phyloP scores from a whole-genome alignment of 35 echinoderm and acorn worm species.

The Diadema setosum region DNA sequence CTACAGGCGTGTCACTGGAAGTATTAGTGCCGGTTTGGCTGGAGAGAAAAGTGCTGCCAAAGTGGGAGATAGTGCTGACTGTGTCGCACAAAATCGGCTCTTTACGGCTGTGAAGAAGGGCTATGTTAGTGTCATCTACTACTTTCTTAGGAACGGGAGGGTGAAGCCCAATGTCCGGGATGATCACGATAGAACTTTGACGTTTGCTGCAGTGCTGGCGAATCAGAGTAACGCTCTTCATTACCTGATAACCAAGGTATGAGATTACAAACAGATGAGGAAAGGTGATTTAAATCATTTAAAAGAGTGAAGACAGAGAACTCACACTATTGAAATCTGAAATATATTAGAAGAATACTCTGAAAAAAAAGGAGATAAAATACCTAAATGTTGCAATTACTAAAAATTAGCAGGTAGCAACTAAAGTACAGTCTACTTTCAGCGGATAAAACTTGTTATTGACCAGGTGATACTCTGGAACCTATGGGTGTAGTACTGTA shows the following conservation, averaged over 20 bases:
- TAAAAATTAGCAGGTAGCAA: no score
- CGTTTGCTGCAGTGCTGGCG: slow-evolving; percentile 72
- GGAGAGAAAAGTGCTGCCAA: neutral
- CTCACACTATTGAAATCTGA: neutral
- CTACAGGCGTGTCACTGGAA: slow-evolving; percentile 44
- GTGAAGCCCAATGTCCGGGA: slow-evolving; percentile 41
- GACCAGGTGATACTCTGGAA: no score
- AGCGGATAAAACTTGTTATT: no score
- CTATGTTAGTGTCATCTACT: slow-evolving; percentile 77
- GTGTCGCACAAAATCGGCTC: neutral
- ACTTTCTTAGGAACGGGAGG: slow-evolving; percentile 48
- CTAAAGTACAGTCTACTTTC: no score
- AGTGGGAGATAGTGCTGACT: neutral
- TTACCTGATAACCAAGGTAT: slow-evolving; percentile 88
- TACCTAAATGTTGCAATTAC: no score
- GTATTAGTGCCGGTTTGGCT: neutral
- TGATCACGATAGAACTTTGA: slow-evolving; percentile 49
- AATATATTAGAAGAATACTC: no score
- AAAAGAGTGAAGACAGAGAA: neutral
- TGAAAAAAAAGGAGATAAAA: no score
- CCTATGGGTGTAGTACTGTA: no score
- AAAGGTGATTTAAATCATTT: no score
- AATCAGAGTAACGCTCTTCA: slow-evolving; percentile 75
- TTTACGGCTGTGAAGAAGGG: slow-evolving; percentile 73
- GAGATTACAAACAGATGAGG: neutral